phyloP scores from a whole-genome alignment of 2,888 invertebrate species.

The Nomada goodeniana region DNA sequence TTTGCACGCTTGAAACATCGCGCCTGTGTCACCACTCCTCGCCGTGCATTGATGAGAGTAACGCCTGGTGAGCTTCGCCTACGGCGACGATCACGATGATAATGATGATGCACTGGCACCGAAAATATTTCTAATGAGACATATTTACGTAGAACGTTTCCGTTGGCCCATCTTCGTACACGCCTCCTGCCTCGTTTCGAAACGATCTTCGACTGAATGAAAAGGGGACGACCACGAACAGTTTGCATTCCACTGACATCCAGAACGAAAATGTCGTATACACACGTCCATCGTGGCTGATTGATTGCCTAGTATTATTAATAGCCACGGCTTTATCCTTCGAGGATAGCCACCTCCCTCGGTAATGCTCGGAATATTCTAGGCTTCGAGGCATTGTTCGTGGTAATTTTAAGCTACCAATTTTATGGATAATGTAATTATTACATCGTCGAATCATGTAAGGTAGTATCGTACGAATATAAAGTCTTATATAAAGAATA shows the following conservation, averaged over 20 bases:
- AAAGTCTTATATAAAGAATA: too few relatives aligned
- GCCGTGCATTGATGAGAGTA: slow-evolving; percentile 46
- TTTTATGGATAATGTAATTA: neutral
- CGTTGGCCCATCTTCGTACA: slow-evolving; percentile 23
- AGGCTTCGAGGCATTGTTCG: neutral
- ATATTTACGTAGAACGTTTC: slow-evolving; percentile 52
- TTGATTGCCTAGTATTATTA: slow-evolving; percentile 40
- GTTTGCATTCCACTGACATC: slow-evolving; percentile 6
- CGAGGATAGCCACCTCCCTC: slow-evolving; percentile 8
- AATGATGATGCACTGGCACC: slow-evolving; percentile 48
- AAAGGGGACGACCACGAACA: slow-evolving; percentile 22
- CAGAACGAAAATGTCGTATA: slow-evolving; percentile 23
- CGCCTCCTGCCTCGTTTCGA: neutral
- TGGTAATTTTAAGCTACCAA: too few relatives aligned
- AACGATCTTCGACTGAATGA: slow-evolving; percentile 35
- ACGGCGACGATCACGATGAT: slow-evolving; percentile 6
- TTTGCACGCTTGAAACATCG: slow-evolving; percentile 46
- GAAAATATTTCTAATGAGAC: slow-evolving; percentile 65
- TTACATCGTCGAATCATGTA: neutral
- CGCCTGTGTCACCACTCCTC: slow-evolving; percentile 46
- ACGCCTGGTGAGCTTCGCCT: slow-evolving; percentile 21
- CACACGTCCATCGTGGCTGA: slow-evolving; percentile 4
- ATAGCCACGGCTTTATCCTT: slow-evolving; percentile 12
- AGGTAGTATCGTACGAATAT: too few relatives aligned
- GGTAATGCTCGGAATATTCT: neutral